These are phyloP conservation scores for Barnardius zonarius DNA, from an alignment of 2,113 vertebrate genomes.

Conservation along the genomic window DNA sequence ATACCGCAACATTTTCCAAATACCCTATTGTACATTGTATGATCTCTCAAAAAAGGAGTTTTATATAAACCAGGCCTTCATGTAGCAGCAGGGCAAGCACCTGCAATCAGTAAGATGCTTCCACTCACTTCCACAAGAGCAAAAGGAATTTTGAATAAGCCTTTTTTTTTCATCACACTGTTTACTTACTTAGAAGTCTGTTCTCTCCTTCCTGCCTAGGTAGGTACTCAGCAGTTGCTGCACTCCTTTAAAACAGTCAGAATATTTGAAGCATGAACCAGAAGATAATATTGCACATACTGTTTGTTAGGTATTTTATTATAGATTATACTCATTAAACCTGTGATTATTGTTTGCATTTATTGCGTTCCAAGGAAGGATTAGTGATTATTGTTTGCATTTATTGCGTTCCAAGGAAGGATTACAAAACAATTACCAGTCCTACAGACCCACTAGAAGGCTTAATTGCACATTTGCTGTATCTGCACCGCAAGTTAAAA, in stretches of 20 bases:
- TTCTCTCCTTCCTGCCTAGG: background rate
- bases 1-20: background rate
- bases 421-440: slow-evolving; percentile 49
- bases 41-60: background rate
- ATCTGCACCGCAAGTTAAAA: slow-evolving; percentile 34
- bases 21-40: background rate
- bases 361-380: slow-evolving; percentile 26
- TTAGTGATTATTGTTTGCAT: too few species aligned
- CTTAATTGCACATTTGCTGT: slow-evolving; percentile 27
- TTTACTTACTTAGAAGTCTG: background rate
- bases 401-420: slow-evolving; percentile 23
- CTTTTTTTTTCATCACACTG: background rate
- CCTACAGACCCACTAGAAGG: slow-evolving; percentile 4
- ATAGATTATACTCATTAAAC: slow-evolving; percentile 56
- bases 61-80: background rate
- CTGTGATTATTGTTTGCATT: slow-evolving; percentile 53
- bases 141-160: background rate
- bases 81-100: background rate
- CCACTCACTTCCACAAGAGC: background rate
- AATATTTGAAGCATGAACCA: slow-evolving; percentile 19
- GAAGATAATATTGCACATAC: background rate
- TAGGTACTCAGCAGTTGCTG: background rate
- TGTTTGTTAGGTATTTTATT: slow-evolving; percentile 28
- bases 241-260: background rate
- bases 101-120: background rate